A percentile compares a stretch with the other conserved stretches of the same genome.
Evolutionary conservation across 1,140 invertebrate genomes (phyloP).

Genomic region (Drosophila orosa): DNA sequence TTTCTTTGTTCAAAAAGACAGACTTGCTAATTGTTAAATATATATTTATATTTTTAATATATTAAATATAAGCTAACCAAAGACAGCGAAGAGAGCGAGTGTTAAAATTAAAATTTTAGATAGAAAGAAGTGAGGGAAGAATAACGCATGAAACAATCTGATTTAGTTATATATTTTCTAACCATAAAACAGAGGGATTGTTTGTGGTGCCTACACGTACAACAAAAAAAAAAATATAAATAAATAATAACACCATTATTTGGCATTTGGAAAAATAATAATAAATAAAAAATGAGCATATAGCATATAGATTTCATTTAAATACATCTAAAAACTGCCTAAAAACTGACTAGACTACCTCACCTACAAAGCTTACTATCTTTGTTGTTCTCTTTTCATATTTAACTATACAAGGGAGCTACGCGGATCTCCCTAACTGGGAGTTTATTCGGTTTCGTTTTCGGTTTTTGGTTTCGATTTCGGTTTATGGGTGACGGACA

Average conservation of each 20-base stretch:
- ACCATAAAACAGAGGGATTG: background rate
- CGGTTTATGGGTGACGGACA: slow-evolving; percentile 14
- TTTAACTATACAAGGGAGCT: slow-evolving; percentile 9
- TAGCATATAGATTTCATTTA: slow-evolving; percentile 6
- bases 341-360: slow-evolving; percentile 32
- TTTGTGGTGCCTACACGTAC: background rate
- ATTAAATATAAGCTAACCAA: slow-evolving; percentile 13
- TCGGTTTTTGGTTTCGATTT: slow-evolving; percentile 23
- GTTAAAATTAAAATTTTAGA: background rate
- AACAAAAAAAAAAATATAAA: slow-evolving; percentile 5
- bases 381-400: background rate
- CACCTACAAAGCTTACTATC: slow-evolving; percentile 6
- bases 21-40: slow-evolving; percentile 45
- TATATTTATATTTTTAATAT: slow-evolving; percentile 29
- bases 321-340: slow-evolving; percentile 38
- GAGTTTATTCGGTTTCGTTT: slow-evolving; percentile 18
- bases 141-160: slow-evolving; percentile 59
- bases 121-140: slow-evolving; percentile 9
- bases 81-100: background rate
- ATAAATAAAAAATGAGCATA: background rate
- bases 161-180: slow-evolving; percentile 26
- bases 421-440: slow-evolving; percentile 20
- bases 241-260: background rate
- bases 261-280: background rate
- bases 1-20: slow-evolving; percentile 20